These are phyloP conservation scores for Malurus melanocephalus DNA, from an alignment of 2,113 vertebrate genomes.

Conservation along the genomic window DNA sequence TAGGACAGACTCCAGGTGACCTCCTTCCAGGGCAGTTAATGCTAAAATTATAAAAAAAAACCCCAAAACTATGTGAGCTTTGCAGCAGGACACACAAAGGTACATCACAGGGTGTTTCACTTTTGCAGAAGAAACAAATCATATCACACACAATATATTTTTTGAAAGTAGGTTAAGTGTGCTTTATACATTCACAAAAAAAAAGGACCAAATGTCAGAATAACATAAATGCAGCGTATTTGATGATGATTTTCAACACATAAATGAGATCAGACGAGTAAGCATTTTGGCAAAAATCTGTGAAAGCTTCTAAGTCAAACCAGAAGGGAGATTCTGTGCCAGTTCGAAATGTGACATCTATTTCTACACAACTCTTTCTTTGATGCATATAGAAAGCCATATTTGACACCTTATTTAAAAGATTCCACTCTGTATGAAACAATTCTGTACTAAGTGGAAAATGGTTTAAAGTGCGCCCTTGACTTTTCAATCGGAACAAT, in stretches of 20 bases:
- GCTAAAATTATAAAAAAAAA: background rate
- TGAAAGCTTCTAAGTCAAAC: background rate
- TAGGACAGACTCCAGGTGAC: background rate
- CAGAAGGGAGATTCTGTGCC: background rate
- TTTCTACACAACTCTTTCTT: background rate
- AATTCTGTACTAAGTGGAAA: background rate
- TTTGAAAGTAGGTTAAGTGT: slow-evolving; percentile 9
- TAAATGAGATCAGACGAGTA: background rate
- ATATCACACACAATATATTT: background rate
- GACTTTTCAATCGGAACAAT: background rate
- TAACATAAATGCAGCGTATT: background rate
- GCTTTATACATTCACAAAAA: background rate
- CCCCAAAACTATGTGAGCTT: background rate
- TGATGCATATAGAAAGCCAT: background rate
- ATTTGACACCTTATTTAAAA: slow-evolving; percentile 27
- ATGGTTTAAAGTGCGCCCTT: background rate
- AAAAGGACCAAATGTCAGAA: background rate
- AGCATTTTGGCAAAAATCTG: background rate
- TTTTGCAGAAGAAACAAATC: background rate
- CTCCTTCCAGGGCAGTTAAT: background rate
- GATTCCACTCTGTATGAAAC: background rate
- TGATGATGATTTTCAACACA: background rate
- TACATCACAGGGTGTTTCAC: background rate
- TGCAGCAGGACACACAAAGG: background rate
- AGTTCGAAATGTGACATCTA: background rate